Evolutionary conservation across 2,797 vertebrate genomes (phyloP), one percentile per base, ranked within the genome.

Genomic region (Capromys pilorides): DNA sequence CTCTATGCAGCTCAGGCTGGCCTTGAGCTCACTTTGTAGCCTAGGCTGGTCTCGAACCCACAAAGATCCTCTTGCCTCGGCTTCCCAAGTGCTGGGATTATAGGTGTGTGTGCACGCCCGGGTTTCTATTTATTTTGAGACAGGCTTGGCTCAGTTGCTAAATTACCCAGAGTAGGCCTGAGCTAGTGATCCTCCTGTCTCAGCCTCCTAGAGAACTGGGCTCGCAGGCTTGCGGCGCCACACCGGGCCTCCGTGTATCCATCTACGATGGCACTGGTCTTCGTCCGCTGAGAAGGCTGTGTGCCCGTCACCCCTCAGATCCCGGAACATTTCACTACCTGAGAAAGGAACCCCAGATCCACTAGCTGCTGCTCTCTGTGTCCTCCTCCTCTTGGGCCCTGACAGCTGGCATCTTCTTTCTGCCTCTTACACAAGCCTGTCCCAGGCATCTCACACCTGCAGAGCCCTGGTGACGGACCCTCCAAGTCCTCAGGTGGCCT

Each of bases 291-390:
- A 26, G 61, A 10, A 22, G 13, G 18, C 33, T 57, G 49, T 57
- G 57, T 39, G 67, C 85, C 57, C 33, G 21, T n/a, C 59, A 36
- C 41, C 7, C 26, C 54, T 39, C 8, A 13, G 57, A 41, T 71
- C 54, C 88, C 83, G 88, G 91, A 88, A 45, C 62, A 49, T 80
- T 67, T 33, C 82, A 88, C 86, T 86, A n/a, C 66, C 19, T 9
- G 75, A 80, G 67, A 62, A 82, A 64, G 79, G 67, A 79, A 36
- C 28, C 61, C 81, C 19, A 13, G 33, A 26, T 33, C 86, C 49
- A 31, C 18, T 9, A 51, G 54, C 82, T 24, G 78, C 45, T 36
- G 16, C 66, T n/a, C 82, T 66, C 59, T 7, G 7, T 12, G 54
- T 49, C 84, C 51, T 81, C 66, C 64, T 77, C 54, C 36, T 73